Evolutionary conservation across 1,140 invertebrate genomes (phyloP).

Genomic region (Trypoxylus dichotomus): DNA sequence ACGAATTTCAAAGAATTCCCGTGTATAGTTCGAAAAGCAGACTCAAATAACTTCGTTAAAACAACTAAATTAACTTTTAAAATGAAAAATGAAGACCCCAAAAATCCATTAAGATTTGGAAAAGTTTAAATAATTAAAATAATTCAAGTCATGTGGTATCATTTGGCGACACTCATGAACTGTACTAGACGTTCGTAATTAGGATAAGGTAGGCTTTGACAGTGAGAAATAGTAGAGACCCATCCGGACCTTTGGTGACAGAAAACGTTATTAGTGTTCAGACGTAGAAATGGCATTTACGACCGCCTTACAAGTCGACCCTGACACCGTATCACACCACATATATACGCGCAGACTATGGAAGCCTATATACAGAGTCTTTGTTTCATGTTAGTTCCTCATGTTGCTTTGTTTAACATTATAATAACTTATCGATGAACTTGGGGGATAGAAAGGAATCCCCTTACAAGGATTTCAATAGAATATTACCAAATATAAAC

Average conservation of each 20-base stretch:
- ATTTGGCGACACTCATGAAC: conserved; percentile 42
- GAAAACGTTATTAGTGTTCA: conserved; percentile 34
- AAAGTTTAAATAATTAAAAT: background rate
- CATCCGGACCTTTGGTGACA: conserved; percentile 45
- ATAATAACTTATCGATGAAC: background rate
- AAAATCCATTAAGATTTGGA: background rate
- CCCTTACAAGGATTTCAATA: no score
- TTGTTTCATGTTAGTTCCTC: conserved; percentile 22
- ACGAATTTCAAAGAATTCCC: no score
- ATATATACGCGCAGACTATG: conserved; percentile 4
- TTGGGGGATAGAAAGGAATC: background rate
- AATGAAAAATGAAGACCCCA: no score
- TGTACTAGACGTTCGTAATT: conserved; percentile 43
- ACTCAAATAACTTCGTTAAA: no score
- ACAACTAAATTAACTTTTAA: no score
- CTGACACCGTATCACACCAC: conserved; percentile 17
- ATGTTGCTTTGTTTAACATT: background rate
- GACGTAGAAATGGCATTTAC: conserved; percentile 25
- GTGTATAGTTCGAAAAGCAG: no score
- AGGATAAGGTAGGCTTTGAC: conserved; percentile 44
- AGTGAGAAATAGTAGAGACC: conserved; percentile 46
- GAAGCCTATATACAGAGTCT: conserved; percentile 2
- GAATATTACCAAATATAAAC: no score
- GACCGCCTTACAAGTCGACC: background rate
- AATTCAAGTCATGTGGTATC: conserved; percentile 43